Percentiles rank a stretch among this genome's conserved stretches.
Evolutionary conservation across 2,888 invertebrate genomes (phyloP).

Genomic region (Subacronicta megacephala): DNA sequence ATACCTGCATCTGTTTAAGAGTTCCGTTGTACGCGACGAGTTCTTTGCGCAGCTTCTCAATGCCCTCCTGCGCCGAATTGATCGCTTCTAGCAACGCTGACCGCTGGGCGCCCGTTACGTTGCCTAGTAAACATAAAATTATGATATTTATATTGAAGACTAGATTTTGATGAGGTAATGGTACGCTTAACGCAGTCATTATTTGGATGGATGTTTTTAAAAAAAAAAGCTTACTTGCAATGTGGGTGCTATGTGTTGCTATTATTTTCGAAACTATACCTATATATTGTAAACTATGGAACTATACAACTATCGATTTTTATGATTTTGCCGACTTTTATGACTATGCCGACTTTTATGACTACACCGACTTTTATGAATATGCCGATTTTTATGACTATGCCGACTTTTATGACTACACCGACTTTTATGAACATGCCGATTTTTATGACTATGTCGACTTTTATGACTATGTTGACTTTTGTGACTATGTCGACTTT

Average conservation of each 20-base stretch:
- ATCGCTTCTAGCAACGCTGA: constrained; percentile 94
- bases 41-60: constrained; percentile 93
- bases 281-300: too few relatives aligned
- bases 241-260: too few relatives aligned
- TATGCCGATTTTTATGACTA: not conserved
- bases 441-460: not conserved
- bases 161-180: too few relatives aligned
- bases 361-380: too few relatives aligned
- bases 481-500: not conserved
- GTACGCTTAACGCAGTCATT: too few relatives aligned
- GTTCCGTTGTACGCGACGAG: constrained; percentile 85
- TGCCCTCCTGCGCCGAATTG: constrained; percentile 94
- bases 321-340: not conserved
- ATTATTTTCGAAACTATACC: too few relatives aligned
- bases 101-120: constrained; percentile 92
- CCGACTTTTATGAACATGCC: not conserved
- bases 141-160: too few relatives aligned
- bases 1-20: constrained; percentile 80
- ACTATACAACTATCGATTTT: too few relatives aligned
- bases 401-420: not conserved
- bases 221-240: too few relatives aligned
- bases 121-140: constrained; percentile 67
- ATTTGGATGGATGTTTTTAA: too few relatives aligned
- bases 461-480: not conserved
- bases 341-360: not conserved